phyloP scores from a whole-genome alignment of 2,888 invertebrate species.

The Drosophila falleni region DNA sequence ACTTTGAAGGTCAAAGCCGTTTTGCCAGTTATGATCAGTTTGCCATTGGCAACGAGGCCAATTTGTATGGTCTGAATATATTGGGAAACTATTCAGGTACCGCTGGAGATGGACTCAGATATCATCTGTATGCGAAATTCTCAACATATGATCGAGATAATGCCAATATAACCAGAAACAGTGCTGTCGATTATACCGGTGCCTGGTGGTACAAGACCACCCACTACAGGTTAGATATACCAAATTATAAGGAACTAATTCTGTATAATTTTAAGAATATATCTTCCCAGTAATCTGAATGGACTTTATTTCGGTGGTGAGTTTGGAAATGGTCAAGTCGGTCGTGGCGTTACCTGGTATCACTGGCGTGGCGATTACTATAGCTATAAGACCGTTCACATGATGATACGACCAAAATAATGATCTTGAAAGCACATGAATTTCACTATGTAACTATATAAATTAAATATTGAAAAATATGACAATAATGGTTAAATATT shows the following conservation, averaged over 20 bases:
- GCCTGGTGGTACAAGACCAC: constrained; percentile 89
- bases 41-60: constrained; percentile 88
- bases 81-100: constrained; percentile 88
- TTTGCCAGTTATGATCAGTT: constrained; percentile 88
- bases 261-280: neutral
- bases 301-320: constrained; percentile 87
- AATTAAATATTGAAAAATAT: neutral
- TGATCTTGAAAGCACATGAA: neutral
- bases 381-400: constrained; percentile 86
- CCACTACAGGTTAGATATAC: constrained; percentile 4
- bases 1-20: constrained; percentile 87
- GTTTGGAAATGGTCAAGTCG: constrained; percentile 85
- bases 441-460: neutral
- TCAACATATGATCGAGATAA: constrained; percentile 89
- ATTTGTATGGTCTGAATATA: constrained; percentile 88
- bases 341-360: constrained; percentile 81
- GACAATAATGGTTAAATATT: neutral
- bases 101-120: constrained; percentile 89
- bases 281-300: constrained; percentile 87
- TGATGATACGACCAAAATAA: constrained; percentile 87
- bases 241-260: neutral
- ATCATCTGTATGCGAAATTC: constrained; percentile 89
- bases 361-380: constrained; percentile 85
- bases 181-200: constrained; percentile 88
- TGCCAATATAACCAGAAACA: constrained; percentile 89